Evolutionary conservation across 1,140 invertebrate species (phyloP).

Genomic region (Cyclina sinensis): DNA sequence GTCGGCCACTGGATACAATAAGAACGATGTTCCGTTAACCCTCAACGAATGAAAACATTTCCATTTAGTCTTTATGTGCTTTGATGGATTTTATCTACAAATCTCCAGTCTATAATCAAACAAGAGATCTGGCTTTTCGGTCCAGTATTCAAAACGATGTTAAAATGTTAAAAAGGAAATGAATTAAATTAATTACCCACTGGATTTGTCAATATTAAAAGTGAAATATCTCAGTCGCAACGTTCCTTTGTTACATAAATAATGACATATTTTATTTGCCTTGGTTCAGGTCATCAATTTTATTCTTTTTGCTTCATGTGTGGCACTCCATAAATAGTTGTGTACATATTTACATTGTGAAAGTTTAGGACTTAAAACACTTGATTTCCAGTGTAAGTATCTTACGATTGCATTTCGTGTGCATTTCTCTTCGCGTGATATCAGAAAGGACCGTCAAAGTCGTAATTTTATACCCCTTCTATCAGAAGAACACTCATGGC

Average conservation of each 20-base stretch:
- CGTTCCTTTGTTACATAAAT: slow-evolving; percentile 24
- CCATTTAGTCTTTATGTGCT: neutral
- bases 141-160: neutral
- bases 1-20: too few species aligned
- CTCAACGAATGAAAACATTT: neutral
- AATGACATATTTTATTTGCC: slow-evolving; percentile 33
- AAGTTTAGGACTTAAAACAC: slow-evolving; percentile 6
- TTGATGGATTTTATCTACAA: neutral
- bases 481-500: neutral
- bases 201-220: slow-evolving; percentile 28
- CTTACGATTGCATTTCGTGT: neutral
- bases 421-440: neutral
- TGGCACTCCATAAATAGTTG: slow-evolving; percentile 12
- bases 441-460: neutral
- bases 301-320: slow-evolving; percentile 26
- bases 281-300: neutral
- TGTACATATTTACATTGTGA: slow-evolving; percentile 31
- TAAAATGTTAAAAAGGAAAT: neutral
- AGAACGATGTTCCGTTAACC: neutral
- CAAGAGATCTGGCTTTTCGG: neutral
- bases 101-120: neutral
- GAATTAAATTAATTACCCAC: neutral
- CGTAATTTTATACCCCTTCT: neutral
- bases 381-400: neutral
- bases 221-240: neutral